These are phyloP conservation scores for Anthoscopus minutus DNA, from an alignment of 2,113 vertebrate species.

Conservation along the genomic window DNA sequence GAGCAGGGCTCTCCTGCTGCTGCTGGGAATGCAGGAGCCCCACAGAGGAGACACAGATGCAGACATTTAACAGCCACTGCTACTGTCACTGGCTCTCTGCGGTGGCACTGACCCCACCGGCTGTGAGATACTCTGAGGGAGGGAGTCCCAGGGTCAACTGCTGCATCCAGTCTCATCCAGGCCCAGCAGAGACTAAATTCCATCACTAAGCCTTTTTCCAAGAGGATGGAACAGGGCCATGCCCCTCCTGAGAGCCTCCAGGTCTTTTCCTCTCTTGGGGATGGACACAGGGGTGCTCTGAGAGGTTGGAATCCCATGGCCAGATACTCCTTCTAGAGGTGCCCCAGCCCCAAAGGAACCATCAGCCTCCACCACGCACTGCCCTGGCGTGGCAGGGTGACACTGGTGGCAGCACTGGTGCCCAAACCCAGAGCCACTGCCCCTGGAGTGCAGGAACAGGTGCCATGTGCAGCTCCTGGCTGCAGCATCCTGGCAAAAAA, in stretches of 20 bases:
- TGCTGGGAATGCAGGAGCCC: not conserved
- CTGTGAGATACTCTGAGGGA: not conserved
- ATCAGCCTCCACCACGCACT: rapidly evolving
- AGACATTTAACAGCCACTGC: not conserved
- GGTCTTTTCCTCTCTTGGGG: not conserved
- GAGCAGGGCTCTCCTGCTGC: constrained; percentile 18
- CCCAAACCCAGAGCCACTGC: not conserved
- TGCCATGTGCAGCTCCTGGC: not conserved
- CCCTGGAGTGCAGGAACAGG: not conserved
- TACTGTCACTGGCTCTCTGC: not conserved
- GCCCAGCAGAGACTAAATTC: not conserved
- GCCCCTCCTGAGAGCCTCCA: not conserved
- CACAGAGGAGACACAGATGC: not conserved
- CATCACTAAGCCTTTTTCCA: not conserved
- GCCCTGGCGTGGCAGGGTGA: not conserved
- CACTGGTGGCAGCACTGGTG: rapidly evolving
- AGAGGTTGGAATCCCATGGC: not conserved
- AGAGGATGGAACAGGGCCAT: not conserved
- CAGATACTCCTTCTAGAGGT: not conserved
- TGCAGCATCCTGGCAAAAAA: not conserved
- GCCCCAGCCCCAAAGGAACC: not conserved
- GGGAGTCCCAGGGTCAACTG: not conserved
- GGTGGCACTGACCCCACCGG: rapidly evolving
- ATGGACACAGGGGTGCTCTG: not conserved
- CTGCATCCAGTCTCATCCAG: not conserved